Percentiles rank a stretch among this genome's conserved stretches.
phyloP scores from a whole-genome alignment of 2,797 vertebrate genomes.

The Sebastes oblongus region DNA sequence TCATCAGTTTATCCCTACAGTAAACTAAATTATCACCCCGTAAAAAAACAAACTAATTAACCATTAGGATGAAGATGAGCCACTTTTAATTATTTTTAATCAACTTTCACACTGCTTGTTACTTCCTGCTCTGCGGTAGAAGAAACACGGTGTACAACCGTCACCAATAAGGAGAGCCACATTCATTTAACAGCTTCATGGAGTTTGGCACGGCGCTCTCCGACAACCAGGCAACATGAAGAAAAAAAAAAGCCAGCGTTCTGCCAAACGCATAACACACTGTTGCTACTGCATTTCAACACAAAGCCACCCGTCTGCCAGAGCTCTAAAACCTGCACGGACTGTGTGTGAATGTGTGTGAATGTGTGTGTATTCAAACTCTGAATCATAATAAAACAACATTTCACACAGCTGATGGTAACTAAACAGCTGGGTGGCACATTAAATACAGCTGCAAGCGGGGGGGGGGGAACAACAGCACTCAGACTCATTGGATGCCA shows the following conservation, averaged over 20 bases:
- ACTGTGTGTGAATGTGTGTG: not conserved
- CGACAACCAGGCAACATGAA: not conserved
- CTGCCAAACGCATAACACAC: slow-evolving; percentile 45
- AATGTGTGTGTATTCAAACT: not conserved
- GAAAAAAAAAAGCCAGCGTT: slow-evolving; percentile 19
- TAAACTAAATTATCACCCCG: too few species aligned
- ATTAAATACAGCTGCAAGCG: slow-evolving; percentile 31
- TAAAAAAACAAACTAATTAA: not conserved
- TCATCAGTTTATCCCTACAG: too few species aligned
- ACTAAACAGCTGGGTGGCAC: slow-evolving; percentile 11
- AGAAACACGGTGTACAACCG: not conserved
- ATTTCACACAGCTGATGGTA: slow-evolving; percentile 25
- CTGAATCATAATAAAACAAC: slow-evolving; percentile 28
- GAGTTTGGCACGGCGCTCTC: not conserved
- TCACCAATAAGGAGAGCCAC: not conserved
- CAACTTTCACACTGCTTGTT: not conserved
- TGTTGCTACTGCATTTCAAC: slow-evolving; percentile 28
- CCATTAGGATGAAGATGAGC: not conserved
- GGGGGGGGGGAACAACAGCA: not conserved
- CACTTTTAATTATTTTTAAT: not conserved
- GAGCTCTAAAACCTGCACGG: slow-evolving; percentile 13
- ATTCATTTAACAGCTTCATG: not conserved
- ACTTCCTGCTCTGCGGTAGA: not conserved
- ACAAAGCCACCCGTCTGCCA: slow-evolving; percentile 39
- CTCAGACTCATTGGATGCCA: slow-evolving; percentile 24